These are phyloP conservation scores for Unio delphinus DNA, from an alignment of 2,888 invertebrate genomes.

Conservation along the genomic window DNA sequence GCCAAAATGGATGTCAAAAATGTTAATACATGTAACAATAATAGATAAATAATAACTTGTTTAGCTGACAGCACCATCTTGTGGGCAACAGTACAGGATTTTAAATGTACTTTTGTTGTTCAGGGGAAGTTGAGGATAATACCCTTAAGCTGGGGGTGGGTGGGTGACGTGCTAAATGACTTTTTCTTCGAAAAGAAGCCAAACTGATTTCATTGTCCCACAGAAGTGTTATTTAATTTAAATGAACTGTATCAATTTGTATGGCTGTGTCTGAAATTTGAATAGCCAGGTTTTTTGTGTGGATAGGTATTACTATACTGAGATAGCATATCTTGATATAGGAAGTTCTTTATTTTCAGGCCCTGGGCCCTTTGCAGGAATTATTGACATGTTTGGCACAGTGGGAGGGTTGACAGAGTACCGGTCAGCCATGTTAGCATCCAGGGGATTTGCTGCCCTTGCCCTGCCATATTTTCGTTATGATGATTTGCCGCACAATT, in stretches of 20 bases:
- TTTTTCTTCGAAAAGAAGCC: not conserved
- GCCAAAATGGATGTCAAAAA: too few relatives aligned
- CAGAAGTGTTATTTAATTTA: not conserved
- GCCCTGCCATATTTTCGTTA: constrained; percentile 57
- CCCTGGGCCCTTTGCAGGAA: constrained; percentile 55
- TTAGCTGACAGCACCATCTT: too few relatives aligned
- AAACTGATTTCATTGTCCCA: not conserved
- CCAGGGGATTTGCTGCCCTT: constrained; percentile 53
- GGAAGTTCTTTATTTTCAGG: constrained; percentile 22
- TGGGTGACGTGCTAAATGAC: too few relatives aligned
- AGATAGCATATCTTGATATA: not conserved
- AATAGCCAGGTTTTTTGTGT: too few relatives aligned
- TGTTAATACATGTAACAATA: too few relatives aligned
- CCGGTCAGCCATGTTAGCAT: constrained; percentile 60
- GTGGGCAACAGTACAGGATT: too few relatives aligned
- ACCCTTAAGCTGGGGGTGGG: too few relatives aligned
- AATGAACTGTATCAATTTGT: not conserved
- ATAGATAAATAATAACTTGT: too few relatives aligned
- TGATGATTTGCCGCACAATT: constrained; percentile 39
- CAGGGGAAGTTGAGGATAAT: too few relatives aligned
- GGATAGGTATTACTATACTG: too few relatives aligned
- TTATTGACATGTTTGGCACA: constrained; percentile 64
- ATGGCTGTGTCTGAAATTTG: too few relatives aligned
- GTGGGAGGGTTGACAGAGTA: constrained; percentile 59
- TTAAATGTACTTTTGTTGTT: too few relatives aligned